phyloP scores from a whole-genome alignment of 2,113 vertebrate species.

The Cryptotis parvus region DNA sequence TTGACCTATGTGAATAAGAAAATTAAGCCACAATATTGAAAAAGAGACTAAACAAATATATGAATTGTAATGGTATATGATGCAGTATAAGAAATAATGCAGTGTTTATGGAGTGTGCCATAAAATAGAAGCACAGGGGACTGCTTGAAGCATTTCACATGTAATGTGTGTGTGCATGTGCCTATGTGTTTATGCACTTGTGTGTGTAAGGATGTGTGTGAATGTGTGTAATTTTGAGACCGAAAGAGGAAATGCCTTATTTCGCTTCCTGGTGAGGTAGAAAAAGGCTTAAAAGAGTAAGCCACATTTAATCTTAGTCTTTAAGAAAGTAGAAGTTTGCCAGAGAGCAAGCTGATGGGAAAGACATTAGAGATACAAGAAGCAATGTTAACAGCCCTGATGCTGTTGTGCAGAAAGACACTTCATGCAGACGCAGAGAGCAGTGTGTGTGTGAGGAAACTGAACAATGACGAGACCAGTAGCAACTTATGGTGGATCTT shows the following conservation, averaged over 20 bases:
- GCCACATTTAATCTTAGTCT: neutral
- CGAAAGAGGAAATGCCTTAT: slow-evolving; percentile 22
- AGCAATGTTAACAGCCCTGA: neutral
- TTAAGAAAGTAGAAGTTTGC: neutral
- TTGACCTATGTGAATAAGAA: too few species aligned
- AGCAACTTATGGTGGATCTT: neutral
- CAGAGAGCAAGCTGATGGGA: neutral
- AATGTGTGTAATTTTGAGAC: neutral
- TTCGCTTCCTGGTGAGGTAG: slow-evolving; percentile 22
- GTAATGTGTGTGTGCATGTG: neutral
- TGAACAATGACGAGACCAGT: neutral
- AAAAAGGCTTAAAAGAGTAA: neutral
- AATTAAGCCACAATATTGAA: neutral
- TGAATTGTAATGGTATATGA: neutral
- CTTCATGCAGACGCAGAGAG: neutral
- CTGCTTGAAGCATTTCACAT: neutral
- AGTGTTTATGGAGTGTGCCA: neutral
- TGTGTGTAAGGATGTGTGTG: too few species aligned
- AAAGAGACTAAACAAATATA: slow-evolving; percentile 3
- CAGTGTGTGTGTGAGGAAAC: neutral
- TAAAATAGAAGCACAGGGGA: neutral
- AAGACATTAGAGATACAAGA: neutral
- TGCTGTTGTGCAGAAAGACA: neutral
- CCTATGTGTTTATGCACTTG: neutral
- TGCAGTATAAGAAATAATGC: neutral